Evolutionary conservation across 2,888 invertebrate species (phyloP).

Genomic region (Morpho deidamia): DNA sequence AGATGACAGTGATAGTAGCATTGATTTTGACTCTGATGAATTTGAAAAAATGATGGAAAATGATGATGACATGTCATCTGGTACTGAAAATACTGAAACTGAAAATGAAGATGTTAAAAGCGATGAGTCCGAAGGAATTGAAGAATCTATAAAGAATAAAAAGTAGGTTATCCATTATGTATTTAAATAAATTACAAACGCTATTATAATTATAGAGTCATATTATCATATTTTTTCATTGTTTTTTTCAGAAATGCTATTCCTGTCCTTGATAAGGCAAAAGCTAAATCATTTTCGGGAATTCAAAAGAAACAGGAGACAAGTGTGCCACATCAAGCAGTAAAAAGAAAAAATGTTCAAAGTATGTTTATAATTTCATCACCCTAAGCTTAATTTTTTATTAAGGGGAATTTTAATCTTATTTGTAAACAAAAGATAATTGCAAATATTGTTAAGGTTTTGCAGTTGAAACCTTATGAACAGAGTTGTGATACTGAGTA

Average conservation of each 20-base stretch:
- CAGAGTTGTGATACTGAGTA: too few species aligned
- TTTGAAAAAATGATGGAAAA: slow-evolving; percentile 50
- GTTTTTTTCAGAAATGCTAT: too few species aligned
- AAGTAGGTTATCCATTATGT: too few species aligned
- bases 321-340: slow-evolving; percentile 3
- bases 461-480: too few species aligned
- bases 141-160: not conserved
- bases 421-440: too few species aligned
- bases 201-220: too few species aligned
- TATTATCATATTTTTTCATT: too few species aligned
- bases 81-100: slow-evolving; percentile 27
- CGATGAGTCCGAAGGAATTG: not conserved
- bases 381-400: too few species aligned
- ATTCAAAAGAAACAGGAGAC: slow-evolving; percentile 9
- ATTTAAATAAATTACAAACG: too few species aligned
- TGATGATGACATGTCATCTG: slow-evolving; percentile 34
- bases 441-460: too few species aligned
- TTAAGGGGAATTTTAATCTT: too few species aligned
- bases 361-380: slow-evolving; percentile 11
- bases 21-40: slow-evolving; percentile 61
- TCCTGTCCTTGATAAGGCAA: slow-evolving; percentile 15
- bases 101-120: slow-evolving; percentile 12
- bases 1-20: slow-evolving; percentile 43
- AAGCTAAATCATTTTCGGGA: not conserved
- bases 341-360: slow-evolving; percentile 19